Base-by-base conservation (phyloP, 2,113 vertebrate species). In the Toxotes jaculatrix region DNA sequence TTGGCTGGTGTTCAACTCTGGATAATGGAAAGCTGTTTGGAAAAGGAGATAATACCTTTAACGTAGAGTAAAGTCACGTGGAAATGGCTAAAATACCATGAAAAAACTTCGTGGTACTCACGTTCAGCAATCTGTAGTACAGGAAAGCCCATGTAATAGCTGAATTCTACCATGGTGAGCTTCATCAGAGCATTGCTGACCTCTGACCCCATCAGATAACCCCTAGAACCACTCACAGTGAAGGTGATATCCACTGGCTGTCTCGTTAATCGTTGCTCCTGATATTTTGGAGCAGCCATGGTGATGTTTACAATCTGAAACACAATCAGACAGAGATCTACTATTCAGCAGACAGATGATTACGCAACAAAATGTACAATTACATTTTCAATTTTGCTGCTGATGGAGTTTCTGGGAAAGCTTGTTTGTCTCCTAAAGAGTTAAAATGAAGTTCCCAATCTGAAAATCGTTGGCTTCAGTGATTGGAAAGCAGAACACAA, bases 121-220 rank as follows among this genome's bases (percentile, higher is more conserved):
- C 98, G 98, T 82, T 99, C 98, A 6, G 98, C 97, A 0, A 98
- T 96, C 90, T 98, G 97, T 74, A 97, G 95, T n/a, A 98, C 97
- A 0, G 98, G 98, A 84, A 96, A 98, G 32, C 97, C 97, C 93
- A 99, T 93, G 82, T 98, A 99, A 93, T 97, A 99, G 92, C 97
- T 99, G 95, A 98, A 99, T 83, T 99, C 98, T 88, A 99, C 98
- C 91, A 96, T 87, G 0, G 95, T 97, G 82, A 99, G 92, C 86
- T 96, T 96, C 85, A 97, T 93, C 56, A 99, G 94, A 66, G 95
- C 92, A 64, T 94, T 93, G 31, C 98, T 99, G 92, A 99, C 96
- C 87, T 97, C 96, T 0, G 97, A 97, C 0, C 98, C 98, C 0
- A 94, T 94, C 74, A 98, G 89, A 80, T 96, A 97, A 36, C 97